Evolutionary conservation across 2,888 invertebrate species (phyloP).

Genomic region (Drosophila ezoana): DNA sequence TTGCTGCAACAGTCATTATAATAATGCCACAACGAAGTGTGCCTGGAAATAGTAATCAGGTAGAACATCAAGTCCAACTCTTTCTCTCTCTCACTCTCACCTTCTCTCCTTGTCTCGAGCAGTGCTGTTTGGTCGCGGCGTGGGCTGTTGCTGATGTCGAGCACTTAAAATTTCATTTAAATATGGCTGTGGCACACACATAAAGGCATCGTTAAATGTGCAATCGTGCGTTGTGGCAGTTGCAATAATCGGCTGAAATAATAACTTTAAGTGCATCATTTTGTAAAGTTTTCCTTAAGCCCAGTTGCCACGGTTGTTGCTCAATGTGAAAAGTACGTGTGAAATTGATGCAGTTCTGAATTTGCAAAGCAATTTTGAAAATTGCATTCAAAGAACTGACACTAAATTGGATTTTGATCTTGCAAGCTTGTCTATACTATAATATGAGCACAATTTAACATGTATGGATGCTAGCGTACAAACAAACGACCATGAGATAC

Average conservation of each 20-base stretch:
- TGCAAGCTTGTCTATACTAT: slow-evolving; percentile 2
- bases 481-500: not conserved
- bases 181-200: slow-evolving; percentile 54
- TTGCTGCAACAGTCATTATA: slow-evolving; percentile 82
- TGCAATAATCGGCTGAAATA: slow-evolving; percentile 75
- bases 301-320: slow-evolving; percentile 18
- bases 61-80: slow-evolving; percentile 20
- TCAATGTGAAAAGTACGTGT: slow-evolving; percentile 51
- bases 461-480: not conserved
- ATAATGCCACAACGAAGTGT: slow-evolving; percentile 83
- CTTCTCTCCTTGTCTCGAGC: slow-evolving; percentile 8
- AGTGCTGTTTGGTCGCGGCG: slow-evolving; percentile 22
- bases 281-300: slow-evolving; percentile 55
- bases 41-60: slow-evolving; percentile 80
- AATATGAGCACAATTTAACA: not conserved
- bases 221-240: slow-evolving; percentile 72
- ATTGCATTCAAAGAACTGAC: slow-evolving; percentile 34
- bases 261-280: slow-evolving; percentile 77
- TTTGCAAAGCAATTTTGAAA: slow-evolving; percentile 40
- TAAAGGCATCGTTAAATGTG: slow-evolving; percentile 67
- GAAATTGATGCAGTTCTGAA: slow-evolving; percentile 42
- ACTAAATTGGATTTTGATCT: slow-evolving; percentile 17
- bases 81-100: slow-evolving; percentile 4
- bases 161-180: slow-evolving; percentile 78
- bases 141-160: slow-evolving; percentile 34